phyloP scores from a whole-genome alignment of 2,888 invertebrate genomes.

The Nomada ruficornis region DNA sequence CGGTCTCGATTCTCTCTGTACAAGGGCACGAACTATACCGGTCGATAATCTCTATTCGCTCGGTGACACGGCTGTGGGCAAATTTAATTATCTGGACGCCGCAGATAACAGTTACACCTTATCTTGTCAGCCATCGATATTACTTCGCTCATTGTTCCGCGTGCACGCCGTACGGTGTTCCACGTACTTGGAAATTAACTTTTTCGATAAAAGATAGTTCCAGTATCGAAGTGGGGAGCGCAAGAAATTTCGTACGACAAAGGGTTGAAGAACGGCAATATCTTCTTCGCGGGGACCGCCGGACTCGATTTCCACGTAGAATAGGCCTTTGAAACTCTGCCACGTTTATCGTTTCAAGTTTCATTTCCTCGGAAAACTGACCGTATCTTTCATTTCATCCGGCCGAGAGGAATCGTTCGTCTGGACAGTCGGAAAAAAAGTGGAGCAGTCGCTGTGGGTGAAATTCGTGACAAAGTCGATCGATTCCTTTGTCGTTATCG shows the following conservation, averaged over 20 bases:
- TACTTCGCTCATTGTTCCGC: not conserved
- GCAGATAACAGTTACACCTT: conserved; percentile 42
- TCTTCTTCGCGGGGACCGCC: too few relatives aligned
- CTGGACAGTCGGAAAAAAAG: not conserved
- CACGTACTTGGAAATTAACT: not conserved
- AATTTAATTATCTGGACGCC: conserved; percentile 54
- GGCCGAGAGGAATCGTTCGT: not conserved
- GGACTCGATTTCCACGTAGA: too few relatives aligned
- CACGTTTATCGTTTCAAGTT: too few relatives aligned
- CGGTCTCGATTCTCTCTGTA: not conserved
- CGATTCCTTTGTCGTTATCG: conserved; percentile 60
- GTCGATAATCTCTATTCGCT: conserved; percentile 47
- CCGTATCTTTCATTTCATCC: not conserved
- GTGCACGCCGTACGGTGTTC: not conserved
- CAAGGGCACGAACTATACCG: conserved; percentile 4
- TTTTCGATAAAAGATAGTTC: not conserved
- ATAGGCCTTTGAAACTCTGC: too few relatives aligned
- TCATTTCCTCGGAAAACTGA: too few relatives aligned
- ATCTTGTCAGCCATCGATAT: conserved; percentile 9
- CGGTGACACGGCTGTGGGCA: conserved; percentile 30
- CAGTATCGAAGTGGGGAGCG: too few relatives aligned
- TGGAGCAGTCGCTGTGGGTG: conserved; percentile 19
- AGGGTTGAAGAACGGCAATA: too few relatives aligned
- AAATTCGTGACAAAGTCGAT: conserved; percentile 7
- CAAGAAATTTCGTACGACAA: too few relatives aligned